Base-by-base conservation (phyloP, 2,113 vertebrate genomes). In the Xenopus laevis region DNA sequence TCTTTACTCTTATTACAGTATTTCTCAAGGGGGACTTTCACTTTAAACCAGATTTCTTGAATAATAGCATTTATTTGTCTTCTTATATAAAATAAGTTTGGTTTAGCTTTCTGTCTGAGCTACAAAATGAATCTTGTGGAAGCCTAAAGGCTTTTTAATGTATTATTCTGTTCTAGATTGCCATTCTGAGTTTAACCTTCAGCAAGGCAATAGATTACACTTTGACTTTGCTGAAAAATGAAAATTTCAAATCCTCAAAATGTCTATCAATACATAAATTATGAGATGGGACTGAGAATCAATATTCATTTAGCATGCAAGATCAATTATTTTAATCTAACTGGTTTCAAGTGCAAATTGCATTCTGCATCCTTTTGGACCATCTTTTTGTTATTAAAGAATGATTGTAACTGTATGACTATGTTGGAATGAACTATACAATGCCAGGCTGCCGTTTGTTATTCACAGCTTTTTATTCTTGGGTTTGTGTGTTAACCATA, bases 271-370 rank as follows among this genome's bases (percentile, higher is more conserved):
- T 21, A 74, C 33, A 45, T 65, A 44, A 20, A 20, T 53, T 62
- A 72, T 57, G 13, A 73, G 33, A 65, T 12, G 47, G 65, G 30
- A 50, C 40, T 59, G 0, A 20, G 20, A 33, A n/a, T 61, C 65
- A 53, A 52, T 61, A 66, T 40, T 61, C 20, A 45, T 68, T 74
- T 12, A 52, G 15, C 59, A 74, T 50, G 12, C 55, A 74, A 18
- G 15, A 61, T 74, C 55, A 74, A 74, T 74, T 68, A 68, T 50
- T 68, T 50, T 61, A 59, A 74, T 74, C 20, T 74, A 10, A 33
- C 40, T 57, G 61, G 30, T 11, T 40, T 33, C 13, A 33, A 18
- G 27, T 55, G n/a, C 21, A 60, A 53, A 74, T 60, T 21, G 10
- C 20, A 15, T 21, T 60, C 33, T 20, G 68, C 7, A 59, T 44